phyloP scores from a whole-genome alignment of 2,113 vertebrate genomes.

The Notechis scutatus region DNA sequence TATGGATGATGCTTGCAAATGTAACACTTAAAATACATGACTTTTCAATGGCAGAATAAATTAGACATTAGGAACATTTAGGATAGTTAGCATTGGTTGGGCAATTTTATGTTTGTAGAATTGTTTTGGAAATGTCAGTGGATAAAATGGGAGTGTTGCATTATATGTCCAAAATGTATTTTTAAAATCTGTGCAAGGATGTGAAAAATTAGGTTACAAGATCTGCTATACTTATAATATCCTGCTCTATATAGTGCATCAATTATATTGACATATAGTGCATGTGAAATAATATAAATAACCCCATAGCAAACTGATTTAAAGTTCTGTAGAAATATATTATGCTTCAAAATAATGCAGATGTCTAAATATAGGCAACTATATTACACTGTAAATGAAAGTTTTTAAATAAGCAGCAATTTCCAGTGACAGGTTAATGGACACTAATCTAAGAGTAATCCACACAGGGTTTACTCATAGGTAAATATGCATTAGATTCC shows the following conservation, averaged over 20 bases:
- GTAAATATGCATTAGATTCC: background rate
- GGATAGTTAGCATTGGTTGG: background rate
- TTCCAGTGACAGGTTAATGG: background rate
- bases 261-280: slow-evolving; percentile 41
- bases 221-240: slow-evolving; percentile 9
- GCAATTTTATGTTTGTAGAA: slow-evolving; percentile 39
- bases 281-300: slow-evolving; percentile 16
- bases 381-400: background rate
- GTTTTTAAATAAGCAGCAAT: background rate
- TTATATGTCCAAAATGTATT: slow-evolving; percentile 1
- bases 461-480: background rate
- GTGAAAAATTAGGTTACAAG: slow-evolving; percentile 29
- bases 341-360: background rate
- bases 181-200: slow-evolving; percentile 38
- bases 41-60: slow-evolving; percentile 20
- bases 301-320: slow-evolving; percentile 7
- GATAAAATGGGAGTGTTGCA: background rate
- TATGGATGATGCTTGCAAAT: background rate
- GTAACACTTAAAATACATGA: slow-evolving; percentile 18
- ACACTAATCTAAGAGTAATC: background rate
- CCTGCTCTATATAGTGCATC: slow-evolving; percentile 17
- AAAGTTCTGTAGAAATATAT: slow-evolving; percentile 12
- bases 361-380: background rate
- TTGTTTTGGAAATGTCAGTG: slow-evolving; percentile 44
- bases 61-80: slow-evolving; percentile 25